Evolutionary conservation across 2,888 invertebrate species (phyloP).

Genomic region (Agriopis aurantiaria): DNA sequence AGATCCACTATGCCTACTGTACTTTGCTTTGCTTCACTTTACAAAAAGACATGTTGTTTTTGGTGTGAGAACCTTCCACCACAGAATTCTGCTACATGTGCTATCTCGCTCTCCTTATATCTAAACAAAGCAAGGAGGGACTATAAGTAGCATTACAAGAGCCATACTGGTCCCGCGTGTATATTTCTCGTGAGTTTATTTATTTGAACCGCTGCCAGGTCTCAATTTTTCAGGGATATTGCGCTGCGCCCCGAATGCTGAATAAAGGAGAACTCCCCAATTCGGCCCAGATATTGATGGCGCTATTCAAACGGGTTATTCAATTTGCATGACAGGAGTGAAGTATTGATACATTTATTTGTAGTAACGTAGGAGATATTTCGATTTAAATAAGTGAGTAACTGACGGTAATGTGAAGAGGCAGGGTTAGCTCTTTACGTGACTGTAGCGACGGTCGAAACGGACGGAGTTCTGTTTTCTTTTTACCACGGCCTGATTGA

Average conservation of each 20-base stretch:
- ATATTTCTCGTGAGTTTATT: slow-evolving; percentile 28
- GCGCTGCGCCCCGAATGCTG: slow-evolving; percentile 33
- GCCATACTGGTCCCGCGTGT: background rate
- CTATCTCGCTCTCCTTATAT: too few relatives aligned
- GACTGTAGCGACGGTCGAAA: slow-evolving; percentile 1
- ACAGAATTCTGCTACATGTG: too few relatives aligned
- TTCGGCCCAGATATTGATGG: slow-evolving; percentile 39
- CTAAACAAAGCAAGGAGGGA: too few relatives aligned
- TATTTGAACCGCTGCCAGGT: slow-evolving; percentile 47
- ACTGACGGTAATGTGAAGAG: background rate
- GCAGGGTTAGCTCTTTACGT: background rate
- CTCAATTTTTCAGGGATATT: slow-evolving; percentile 47
- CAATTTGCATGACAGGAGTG: slow-evolving; percentile 41
- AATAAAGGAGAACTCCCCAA: slow-evolving; percentile 34
- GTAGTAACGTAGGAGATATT: slow-evolving; percentile 27
- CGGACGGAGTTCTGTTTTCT: background rate
- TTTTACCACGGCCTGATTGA: slow-evolving; percentile 15
- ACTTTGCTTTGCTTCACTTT: too few relatives aligned
- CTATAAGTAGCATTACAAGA: background rate
- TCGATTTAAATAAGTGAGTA: slow-evolving; percentile 23
- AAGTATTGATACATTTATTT: slow-evolving; percentile 40
- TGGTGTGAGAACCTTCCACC: too few relatives aligned
- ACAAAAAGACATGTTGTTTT: too few relatives aligned
- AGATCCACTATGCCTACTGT: too few relatives aligned
- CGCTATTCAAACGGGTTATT: slow-evolving; percentile 39